Percentiles rank a stretch among this genome's conserved stretches.
phyloP scores from a whole-genome alignment of 2,888 invertebrate genomes.

The Eutolmus rufibarbis region DNA sequence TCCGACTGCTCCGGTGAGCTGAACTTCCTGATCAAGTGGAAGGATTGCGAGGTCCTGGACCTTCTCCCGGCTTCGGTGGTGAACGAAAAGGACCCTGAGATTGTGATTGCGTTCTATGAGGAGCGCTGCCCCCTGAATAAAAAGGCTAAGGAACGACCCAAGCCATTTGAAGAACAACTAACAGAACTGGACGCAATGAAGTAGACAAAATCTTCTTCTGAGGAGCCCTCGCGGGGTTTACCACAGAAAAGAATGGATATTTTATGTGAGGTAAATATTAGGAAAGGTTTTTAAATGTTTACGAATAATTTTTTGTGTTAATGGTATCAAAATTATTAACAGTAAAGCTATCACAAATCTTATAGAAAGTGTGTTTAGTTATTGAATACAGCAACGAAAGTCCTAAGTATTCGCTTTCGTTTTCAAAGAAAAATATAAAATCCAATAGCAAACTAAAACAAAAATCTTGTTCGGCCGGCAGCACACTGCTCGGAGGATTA shows the following conservation, averaged over 20 bases:
- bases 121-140: slow-evolving; percentile 61
- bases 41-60: slow-evolving; percentile 71
- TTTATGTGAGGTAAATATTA: too few relatives aligned
- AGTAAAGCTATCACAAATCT: background rate
- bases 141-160: slow-evolving; percentile 56
- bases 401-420: too few relatives aligned
- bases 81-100: slow-evolving; percentile 68
- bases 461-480: too few relatives aligned
- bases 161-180: slow-evolving; percentile 54
- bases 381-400: too few relatives aligned
- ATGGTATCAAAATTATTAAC: background rate
- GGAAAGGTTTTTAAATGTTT: background rate
- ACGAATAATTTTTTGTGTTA: background rate
- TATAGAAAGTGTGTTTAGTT: background rate
- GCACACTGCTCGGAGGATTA: too few relatives aligned
- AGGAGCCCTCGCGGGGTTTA: background rate
- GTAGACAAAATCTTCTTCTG: background rate
- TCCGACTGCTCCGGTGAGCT: slow-evolving; percentile 88
- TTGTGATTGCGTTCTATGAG: slow-evolving; percentile 72
- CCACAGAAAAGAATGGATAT: too few relatives aligned
- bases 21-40: slow-evolving; percentile 92
- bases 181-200: background rate
- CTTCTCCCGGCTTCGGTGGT: slow-evolving; percentile 70
- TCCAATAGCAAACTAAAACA: too few relatives aligned
- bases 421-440: too few relatives aligned